A percentile compares a stretch with the other conserved stretches of the same genome.
Conservation (phyloP, 2,113 vertebrate genomes). For the Tor tambroides region DNA sequence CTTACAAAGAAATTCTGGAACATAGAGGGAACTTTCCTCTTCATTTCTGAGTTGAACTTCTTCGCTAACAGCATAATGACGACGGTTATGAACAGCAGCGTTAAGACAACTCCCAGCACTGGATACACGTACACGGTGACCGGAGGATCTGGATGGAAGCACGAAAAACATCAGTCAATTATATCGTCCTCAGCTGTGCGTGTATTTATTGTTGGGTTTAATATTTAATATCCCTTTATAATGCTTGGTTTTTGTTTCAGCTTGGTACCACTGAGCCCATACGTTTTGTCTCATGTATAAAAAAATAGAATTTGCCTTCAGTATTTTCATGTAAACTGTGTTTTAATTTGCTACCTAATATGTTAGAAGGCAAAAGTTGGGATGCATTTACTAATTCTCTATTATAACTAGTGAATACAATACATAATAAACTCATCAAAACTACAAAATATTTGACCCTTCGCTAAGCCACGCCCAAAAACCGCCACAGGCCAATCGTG, state of each 20-base stretch:
- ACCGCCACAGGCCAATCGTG: too few species aligned
- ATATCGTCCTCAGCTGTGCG: not conserved
- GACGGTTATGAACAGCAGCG: not conserved
- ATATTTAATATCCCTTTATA: not conserved
- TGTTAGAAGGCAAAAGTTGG: not conserved
- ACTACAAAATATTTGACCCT: too few species aligned
- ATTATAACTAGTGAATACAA: not conserved
- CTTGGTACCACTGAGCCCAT: not conserved
- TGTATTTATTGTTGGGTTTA: not conserved
- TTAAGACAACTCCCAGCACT: not conserved
- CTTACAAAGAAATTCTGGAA: slow-evolving; percentile 19
- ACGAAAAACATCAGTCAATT: not conserved
- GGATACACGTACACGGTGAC: not conserved
- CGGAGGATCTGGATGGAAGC: not conserved
- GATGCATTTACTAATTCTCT: not conserved
- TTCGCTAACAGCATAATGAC: not conserved
- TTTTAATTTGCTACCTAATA: not conserved
- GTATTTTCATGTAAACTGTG: not conserved
- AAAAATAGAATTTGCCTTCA: not conserved
- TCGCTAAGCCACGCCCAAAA: too few species aligned
- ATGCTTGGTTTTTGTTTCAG: not conserved
- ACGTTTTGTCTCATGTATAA: not conserved
- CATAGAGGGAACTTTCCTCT: not conserved
- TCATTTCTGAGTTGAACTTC: not conserved
- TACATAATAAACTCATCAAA: not conserved